Base-by-base conservation (phyloP, 2,888 invertebrate genomes). In the Meteorus cinctellus region DNA sequence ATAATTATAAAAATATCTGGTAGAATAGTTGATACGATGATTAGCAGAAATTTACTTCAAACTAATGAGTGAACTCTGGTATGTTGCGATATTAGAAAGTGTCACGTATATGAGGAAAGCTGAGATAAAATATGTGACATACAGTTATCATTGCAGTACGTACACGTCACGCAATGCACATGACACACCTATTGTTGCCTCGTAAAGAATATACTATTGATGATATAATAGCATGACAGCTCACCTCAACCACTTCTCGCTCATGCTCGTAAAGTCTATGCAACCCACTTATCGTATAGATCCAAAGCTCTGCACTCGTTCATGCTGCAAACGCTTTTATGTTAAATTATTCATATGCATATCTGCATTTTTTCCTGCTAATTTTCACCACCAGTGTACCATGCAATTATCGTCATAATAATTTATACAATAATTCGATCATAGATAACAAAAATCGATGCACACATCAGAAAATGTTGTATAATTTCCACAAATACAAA, bases 281-380 rank as follows among this genome's bases (percentile, higher is more conserved):
- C 72, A 19, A 19, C 55, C 55, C 79, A 79, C 77, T 80, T 78
- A 80, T 79, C 79, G 75, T 74, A 76, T 74, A 41, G 74, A 45
- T 72, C 68, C 68, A 74, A 19, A 68, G 66, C 69, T 59, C 62
- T 55, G n/a, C 51, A 27, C 36, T 60, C 70, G 74, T 68, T 73
- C 74, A 76, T 71, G 72, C 63, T 72, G 72, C 74, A 77, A 71
- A 36, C 4, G 8, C n/a, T 60, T 59, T 79, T 72, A 72, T 71
- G 75, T 74, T 80, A 72, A 79, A 80, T 79, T 77, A 79, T 80
- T 80, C 80, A 80, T 80, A 65, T 70, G 48, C 68, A 63, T 68
- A 62, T 29, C 72, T 74, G 34, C 76, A 72, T 29, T 65, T 66
- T 24, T 60, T 31, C 36, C 65, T 36, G 65, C 19, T 24, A 65